Percentiles rank a stretch among this genome's conserved stretches.
These are phyloP conservation scores for Meiosimyza platycephala DNA, from an alignment of 2,888 invertebrate species.

Conservation along the genomic window DNA sequence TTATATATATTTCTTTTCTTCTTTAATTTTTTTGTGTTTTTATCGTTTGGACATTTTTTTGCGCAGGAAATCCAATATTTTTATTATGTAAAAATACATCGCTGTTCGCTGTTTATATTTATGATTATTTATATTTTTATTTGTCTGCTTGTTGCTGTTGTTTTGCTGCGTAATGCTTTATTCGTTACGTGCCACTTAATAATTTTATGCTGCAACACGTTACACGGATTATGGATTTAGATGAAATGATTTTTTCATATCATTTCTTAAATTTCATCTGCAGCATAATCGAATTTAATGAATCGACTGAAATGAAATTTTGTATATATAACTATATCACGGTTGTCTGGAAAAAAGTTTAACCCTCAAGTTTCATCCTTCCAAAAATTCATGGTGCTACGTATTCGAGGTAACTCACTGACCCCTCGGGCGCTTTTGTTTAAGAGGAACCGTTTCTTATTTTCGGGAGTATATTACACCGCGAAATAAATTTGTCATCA, in stretches of 20 bases:
- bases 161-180: conserved; percentile 29
- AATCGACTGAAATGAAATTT: no score
- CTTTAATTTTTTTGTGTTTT: conserved; percentile 7
- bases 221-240: not conserved
- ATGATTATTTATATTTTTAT: conserved; percentile 1
- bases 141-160: conserved; percentile 4
- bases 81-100: conserved; percentile 36
- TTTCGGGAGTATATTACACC: no score
- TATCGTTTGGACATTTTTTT: conserved; percentile 19
- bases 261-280: no score
- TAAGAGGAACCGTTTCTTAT: no score
- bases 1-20: conserved; percentile 9
- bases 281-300: no score
- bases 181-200: conserved; percentile 36
- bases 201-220: conserved; percentile 16
- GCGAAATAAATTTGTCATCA: no score
- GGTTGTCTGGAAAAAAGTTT: no score
- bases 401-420: no score
- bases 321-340: no score
- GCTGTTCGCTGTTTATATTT: not conserved
- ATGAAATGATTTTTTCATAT: not conserved
- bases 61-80: conserved; percentile 11
- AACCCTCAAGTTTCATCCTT: no score
- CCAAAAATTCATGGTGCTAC: no score
- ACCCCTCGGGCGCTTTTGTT: no score